Base-by-base conservation (phyloP, 1,140 invertebrate species). In the Trichomalopsis sarcophagae region DNA sequence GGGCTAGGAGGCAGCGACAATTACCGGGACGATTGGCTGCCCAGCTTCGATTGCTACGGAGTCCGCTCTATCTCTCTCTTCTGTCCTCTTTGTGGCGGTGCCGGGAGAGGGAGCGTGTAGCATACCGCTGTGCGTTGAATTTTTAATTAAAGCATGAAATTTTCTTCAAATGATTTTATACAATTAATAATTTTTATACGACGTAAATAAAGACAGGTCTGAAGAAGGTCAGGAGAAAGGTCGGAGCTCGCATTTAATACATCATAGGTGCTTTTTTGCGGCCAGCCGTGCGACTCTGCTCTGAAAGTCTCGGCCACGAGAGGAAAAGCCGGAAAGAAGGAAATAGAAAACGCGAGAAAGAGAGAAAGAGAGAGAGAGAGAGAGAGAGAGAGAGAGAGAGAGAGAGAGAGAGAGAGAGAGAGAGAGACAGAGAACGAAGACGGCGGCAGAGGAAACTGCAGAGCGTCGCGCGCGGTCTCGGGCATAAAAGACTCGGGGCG, bases 11-110 rank as follows among this genome's bases (percentile, higher is more conserved):
- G 47, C 14, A n/a, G 68, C 27, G 82, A 77, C 75, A 83, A 77
- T 83, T 83, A 83, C 33, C 36, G 40, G 23, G 74, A 83, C 62
- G 68, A 77, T 77, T 40, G 36, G 40, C 62, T 83, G 33, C n/a
- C 17, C 2, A 44, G 11, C 33, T n/a, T 14, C 69, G 27, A 74
- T 81, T 30, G 47, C 4, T 4, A 1, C 13, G 14, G 17, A 23
- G 21, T 7, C 36, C 5, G n/a, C n/a, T 30, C 23, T 36, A 3
- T 73, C 23, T 73, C 69, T 27, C 69, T 33, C 69, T 11, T 44
- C 44, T 21, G 21, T 50, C 74, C 21, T 47, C n/a, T 76, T 76
- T 62, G 17, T 17, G 55, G 3, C 55, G 6, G 6, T 4, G 55
- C 5, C 47, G 4, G 2, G 14, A 62, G 55, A 62, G 0, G 21